Evolutionary conservation across 2,888 invertebrate species (phyloP), one percentile per base, ranked within the genome.

Genomic region (Molorchus minor): DNA sequence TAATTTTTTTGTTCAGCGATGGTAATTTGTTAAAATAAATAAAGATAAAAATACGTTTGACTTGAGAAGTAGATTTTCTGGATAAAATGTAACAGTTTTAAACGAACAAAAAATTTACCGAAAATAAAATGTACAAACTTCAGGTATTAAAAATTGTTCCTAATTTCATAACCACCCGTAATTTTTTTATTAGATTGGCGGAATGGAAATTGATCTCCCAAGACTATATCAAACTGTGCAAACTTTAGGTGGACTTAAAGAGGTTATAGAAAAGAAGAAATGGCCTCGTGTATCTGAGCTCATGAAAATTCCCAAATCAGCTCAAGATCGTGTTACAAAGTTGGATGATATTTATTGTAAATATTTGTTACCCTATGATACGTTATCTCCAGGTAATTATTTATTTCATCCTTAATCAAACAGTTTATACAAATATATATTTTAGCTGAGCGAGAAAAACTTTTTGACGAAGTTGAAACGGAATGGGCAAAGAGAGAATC

Each of bases 281-380:
- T 97, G 96, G 96, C 85, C 87, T 2, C 88, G 88, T 64, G 92
- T 97, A 0, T 94, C 94, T 0, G 94, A 95, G 69, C 86, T 89
- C n/a, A 90, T 96, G 89, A 88, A 90, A 71, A 90, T 94, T 70
- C 90, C 90, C 0, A 91, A 90, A 80, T 84, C 88, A 5, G 88
- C 90, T 0, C 90, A 91, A 74, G 91, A 93, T 71, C 86, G 93
- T 41, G 89, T 90, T 1, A 89, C 90, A 1, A 93, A 92, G 76
- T 81, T 97, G 4, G 95, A 96, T 75, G 90, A 91, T 66, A 89
- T 95, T 36, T 97, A 96, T 77, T 91, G 94, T 77, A 94, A 94
- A 84, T 94, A 93, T 79, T 83, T 97, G 41, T 81, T 97, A 64
- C 93, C 95, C 0, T 97, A 96, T 74, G 94, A 94, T 67, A 92